These are phyloP conservation scores for Drosophila sordidula DNA, from an alignment of 2,888 invertebrate genomes.

Conservation along the genomic window DNA sequence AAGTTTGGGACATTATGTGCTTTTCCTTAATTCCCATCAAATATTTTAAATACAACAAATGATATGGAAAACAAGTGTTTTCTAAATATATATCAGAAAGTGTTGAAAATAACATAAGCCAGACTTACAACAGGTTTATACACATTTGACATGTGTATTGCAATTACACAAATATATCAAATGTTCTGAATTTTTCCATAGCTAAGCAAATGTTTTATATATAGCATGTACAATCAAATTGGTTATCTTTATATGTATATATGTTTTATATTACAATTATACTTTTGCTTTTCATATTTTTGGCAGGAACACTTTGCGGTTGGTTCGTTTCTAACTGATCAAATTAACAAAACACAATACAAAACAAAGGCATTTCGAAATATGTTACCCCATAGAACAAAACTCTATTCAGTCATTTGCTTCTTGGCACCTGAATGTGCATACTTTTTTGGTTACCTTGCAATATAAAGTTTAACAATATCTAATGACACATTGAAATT, in stretches of 20 bases:
- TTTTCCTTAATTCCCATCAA: constrained; percentile 15
- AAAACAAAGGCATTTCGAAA: constrained; percentile 30
- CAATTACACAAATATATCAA: constrained; percentile 50
- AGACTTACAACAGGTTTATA: not conserved
- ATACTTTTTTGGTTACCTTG: constrained; percentile 54
- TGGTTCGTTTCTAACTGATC: constrained; percentile 45
- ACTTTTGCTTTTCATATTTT: constrained; percentile 11
- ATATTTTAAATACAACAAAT: constrained; percentile 20
- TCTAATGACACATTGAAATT: constrained; percentile 21
- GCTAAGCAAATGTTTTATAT: not conserved
- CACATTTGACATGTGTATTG: constrained; percentile 19
- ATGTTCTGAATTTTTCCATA: not conserved
- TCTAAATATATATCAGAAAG: constrained; percentile 13
- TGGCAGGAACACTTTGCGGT: constrained; percentile 66
- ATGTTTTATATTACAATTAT: constrained; percentile 16
- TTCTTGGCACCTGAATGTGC: constrained; percentile 31
- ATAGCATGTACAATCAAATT: constrained; percentile 23
- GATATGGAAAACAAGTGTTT: constrained; percentile 13
- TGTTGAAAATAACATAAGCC: constrained; percentile 21
- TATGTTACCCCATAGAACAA: constrained; percentile 12
- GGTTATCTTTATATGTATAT: constrained; percentile 21
- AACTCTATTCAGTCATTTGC: constrained; percentile 48
- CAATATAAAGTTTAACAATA: constrained; percentile 16
- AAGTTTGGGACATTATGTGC: constrained; percentile 27
- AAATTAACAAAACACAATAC: constrained; percentile 57